A percentile compares a stretch with the other conserved stretches of the same genome.
These are phyloP conservation scores for Eristalis intricaria DNA, from an alignment of 2,888 invertebrate genomes.

Conservation along the genomic window DNA sequence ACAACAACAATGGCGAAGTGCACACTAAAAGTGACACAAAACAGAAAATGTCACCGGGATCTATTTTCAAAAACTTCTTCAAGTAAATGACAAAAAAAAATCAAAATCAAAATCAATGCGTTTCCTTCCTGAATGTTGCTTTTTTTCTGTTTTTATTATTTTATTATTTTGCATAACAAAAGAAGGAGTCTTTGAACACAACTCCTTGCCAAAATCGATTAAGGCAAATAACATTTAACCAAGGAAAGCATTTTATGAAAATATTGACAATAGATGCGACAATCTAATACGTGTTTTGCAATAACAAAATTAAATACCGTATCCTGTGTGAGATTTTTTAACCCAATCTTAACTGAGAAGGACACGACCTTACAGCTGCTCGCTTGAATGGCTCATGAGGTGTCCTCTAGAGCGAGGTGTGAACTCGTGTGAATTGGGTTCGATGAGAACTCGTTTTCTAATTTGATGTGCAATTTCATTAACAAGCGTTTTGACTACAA, in stretches of 20 bases:
- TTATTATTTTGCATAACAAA: background rate
- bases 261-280: background rate
- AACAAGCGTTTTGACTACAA: constrained; percentile 18
- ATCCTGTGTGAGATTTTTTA: constrained; percentile 22
- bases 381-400: background rate
- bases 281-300: constrained; percentile 9
- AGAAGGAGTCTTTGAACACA: background rate
- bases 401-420: background rate
- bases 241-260: background rate
- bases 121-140: constrained; percentile 23
- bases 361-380: background rate
- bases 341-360: background rate
- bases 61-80: constrained; percentile 98
- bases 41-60: constrained; percentile 91
- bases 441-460: constrained; percentile 24
- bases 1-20: constrained; percentile 73
- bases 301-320: constrained; percentile 13
- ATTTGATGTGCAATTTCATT: constrained; percentile 12
- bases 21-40: constrained; percentile 75
- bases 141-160: constrained; percentile 16
- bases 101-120: background rate
- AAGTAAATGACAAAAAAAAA: constrained; percentile 86
- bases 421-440: constrained; percentile 4
- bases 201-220: background rate
- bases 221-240: background rate